Base-by-base conservation (phyloP, 2,888 invertebrate genomes). In the Synergus gifuensis region DNA sequence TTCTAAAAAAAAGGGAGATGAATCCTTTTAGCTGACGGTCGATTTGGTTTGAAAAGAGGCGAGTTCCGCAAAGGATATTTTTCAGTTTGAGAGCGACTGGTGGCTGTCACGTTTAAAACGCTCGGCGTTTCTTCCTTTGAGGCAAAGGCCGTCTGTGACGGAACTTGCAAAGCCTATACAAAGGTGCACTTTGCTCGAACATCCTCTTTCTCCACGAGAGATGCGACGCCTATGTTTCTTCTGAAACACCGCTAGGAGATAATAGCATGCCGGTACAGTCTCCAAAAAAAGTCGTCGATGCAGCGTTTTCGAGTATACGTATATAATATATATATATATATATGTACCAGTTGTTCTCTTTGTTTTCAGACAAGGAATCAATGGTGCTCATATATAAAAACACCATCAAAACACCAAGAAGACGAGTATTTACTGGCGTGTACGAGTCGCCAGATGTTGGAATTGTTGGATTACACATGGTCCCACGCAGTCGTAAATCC, bases 211-310 rank as follows among this genome's bases (percentile, higher is more conserved):
- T 73, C 54, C 88, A 86, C 84, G 84, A 85, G 84, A 86, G 85
- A 78, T 84, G 86, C 85, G 87, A 88, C 89, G 88, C 88, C 89
- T 86, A 87, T 89, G 90, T 83, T 88, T 89, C 89, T 88, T 90
- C 89, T 89, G 90, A 89, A 90, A 87, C 89, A 89, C 89, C 89
- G 90, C 89, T 89, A 89, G 89, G 85, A 89, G 89, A 89, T 90
- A 90, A 89, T 89, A 89, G 89, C 89, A 85, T 84, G 82, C 87
- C 83, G 86, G 88, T 89, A 88, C 89, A 89, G 88, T 89, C 89
- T 54, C 22, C n/a, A 79, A 67, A 79, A 81, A 81, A 81, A 80
- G 66, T 18, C 73, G 40, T 42, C 66, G 64, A 77, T 62, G 40
- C 62, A 40, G 14, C 40, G 42, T 63, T 77, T 63, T 60, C 62